Conservation (phyloP, 2,113 vertebrate genomes). For the Gulo gulo region DNA sequence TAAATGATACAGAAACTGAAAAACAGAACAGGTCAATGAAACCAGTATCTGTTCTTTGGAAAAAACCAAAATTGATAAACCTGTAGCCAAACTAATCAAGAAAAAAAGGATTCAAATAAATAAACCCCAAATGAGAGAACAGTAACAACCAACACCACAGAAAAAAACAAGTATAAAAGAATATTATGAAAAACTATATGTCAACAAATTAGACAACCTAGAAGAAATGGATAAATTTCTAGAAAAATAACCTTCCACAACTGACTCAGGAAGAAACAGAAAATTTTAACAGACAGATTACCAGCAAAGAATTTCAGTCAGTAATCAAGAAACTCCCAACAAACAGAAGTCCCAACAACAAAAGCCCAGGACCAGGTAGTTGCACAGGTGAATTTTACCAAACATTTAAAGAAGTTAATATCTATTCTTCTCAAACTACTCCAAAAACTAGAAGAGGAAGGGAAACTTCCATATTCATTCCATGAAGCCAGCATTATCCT, state of each 20-base stretch:
- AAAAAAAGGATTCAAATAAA: background rate
- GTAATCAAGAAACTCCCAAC: background rate
- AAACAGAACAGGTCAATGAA: background rate
- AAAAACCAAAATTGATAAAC: background rate
- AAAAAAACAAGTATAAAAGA: background rate
- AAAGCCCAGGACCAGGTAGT: background rate
- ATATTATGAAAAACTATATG: background rate
- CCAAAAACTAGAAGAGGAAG: background rate
- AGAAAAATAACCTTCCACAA: background rate
- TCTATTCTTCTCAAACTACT: background rate
- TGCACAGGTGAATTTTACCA: background rate
- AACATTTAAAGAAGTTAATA: background rate
- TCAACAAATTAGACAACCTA: background rate
- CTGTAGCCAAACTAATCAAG: background rate
- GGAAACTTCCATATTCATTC: background rate
- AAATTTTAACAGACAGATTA: background rate
- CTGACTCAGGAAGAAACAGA: background rate
- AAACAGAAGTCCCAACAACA: background rate
- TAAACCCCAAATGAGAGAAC: background rate
- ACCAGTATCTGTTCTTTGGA: background rate
- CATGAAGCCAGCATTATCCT: background rate
- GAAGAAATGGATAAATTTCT: background rate
- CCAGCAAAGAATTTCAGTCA: background rate
- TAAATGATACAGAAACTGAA: background rate
- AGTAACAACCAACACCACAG: background rate